Evolutionary conservation across 2,888 invertebrate genomes (phyloP).

Genomic region (Protonemura montana): DNA sequence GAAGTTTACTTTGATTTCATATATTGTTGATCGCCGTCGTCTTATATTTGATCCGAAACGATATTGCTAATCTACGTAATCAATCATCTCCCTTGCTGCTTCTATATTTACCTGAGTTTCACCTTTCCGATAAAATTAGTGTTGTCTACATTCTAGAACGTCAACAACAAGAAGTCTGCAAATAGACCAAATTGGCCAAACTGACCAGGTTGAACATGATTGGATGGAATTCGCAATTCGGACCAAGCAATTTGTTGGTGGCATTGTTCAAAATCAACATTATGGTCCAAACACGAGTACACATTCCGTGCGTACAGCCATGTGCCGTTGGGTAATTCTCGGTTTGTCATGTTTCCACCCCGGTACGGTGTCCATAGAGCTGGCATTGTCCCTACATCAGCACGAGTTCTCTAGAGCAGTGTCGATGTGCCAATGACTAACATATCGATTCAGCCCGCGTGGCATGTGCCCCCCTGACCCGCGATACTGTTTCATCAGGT

Average conservation of each 20-base stretch:
- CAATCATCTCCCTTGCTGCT: neutral
- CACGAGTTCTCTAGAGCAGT: neutral
- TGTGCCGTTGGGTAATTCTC: neutral
- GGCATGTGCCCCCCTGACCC: constrained; percentile 38
- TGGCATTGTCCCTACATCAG: constrained; percentile 25
- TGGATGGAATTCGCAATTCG: neutral
- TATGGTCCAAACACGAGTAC: neutral
- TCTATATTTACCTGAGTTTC: neutral
- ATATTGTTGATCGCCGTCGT: neutral
- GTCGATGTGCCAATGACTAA: constrained; percentile 20
- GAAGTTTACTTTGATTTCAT: neutral
- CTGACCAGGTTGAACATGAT: neutral
- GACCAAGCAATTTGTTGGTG: neutral
- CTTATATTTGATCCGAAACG: neutral
- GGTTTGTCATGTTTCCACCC: neutral
- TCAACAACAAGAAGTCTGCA: neutral
- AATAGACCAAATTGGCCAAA: neutral
- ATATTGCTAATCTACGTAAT: neutral
- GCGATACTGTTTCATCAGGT: constrained; percentile 41
- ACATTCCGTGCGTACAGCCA: neutral
- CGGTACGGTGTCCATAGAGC: neutral
- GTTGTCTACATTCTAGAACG: neutral
- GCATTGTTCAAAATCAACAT: neutral
- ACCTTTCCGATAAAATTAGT: neutral
- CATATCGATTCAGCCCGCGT: constrained; percentile 5